phyloP scores from a whole-genome alignment of 2,797 vertebrate species.

The Distichodus sexfasciatus region DNA sequence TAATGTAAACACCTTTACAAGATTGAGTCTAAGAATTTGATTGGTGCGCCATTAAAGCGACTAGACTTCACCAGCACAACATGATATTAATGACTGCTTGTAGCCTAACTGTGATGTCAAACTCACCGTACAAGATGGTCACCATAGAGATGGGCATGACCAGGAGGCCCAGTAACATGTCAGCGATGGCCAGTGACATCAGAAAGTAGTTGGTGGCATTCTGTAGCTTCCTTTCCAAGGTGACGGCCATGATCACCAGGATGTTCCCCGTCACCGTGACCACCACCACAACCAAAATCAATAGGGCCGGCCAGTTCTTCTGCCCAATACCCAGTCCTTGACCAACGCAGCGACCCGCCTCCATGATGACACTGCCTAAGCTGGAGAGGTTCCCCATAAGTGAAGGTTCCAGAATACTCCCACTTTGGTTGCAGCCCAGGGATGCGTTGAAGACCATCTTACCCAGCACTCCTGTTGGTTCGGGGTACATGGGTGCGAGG shows the following conservation, averaged over 20 bases:
- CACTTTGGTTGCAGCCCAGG: constrained; percentile 60
- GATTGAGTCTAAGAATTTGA: too few relatives aligned
- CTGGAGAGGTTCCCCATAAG: constrained; percentile 53
- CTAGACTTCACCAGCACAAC: background rate
- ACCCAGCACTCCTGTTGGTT: constrained; percentile 19
- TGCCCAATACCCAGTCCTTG: constrained; percentile 47
- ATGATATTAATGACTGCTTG: background rate
- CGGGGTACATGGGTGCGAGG: constrained; percentile 18
- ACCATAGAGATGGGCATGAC: constrained; percentile 97
- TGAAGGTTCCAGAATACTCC: constrained; percentile 59
- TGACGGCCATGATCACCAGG: constrained; percentile 94
- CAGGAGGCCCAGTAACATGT: constrained; percentile 93
- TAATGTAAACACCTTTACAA: too few relatives aligned
- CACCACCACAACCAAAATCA: constrained; percentile 84
- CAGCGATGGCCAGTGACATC: constrained; percentile 95
- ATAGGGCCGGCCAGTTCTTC: constrained; percentile 91
- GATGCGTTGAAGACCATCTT: constrained; percentile 39
- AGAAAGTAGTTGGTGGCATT: constrained; percentile 97
- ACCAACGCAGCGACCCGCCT: background rate
- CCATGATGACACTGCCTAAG: constrained; percentile 55
- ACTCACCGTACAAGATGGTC: constrained; percentile 93
- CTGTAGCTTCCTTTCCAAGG: constrained; percentile 94
- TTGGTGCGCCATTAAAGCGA: too few relatives aligned
- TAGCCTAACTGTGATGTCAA: constrained; percentile 6
- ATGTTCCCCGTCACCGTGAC: constrained; percentile 93